Conservation (phyloP, 2,888 invertebrate species). For the Cryptus armator region DNA sequence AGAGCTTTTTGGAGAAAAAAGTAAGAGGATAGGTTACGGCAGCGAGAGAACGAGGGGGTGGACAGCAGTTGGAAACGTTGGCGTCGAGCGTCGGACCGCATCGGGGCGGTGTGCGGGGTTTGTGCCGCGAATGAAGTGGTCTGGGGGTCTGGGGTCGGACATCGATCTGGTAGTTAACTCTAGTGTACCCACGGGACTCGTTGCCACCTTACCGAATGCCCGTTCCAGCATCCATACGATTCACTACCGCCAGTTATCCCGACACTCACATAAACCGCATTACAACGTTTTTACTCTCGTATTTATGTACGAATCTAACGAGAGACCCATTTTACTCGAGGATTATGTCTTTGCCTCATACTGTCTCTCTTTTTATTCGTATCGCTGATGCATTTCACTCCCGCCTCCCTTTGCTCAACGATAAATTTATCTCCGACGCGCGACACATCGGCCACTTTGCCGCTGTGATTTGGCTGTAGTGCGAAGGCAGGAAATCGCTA, state of each 20-base stretch:
- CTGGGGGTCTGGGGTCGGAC: constrained; percentile 78
- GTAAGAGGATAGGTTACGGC: constrained; percentile 32
- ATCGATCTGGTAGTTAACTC: constrained; percentile 84
- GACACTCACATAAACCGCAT: constrained; percentile 73
- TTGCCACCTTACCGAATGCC: constrained; percentile 80
- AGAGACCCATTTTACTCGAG: constrained; percentile 34
- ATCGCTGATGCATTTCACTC: not conserved
- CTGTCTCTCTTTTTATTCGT: too few species aligned
- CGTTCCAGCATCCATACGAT: constrained; percentile 73
- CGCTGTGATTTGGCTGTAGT: too few species aligned
- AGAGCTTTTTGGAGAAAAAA: constrained; percentile 56
- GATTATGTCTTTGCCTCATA: constrained; percentile 30
- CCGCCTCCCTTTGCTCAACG: not conserved
- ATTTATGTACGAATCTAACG: constrained; percentile 74
- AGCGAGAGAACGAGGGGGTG: constrained; percentile 39
- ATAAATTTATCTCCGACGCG: not conserved
- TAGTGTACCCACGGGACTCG: constrained; percentile 83
- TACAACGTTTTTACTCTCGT: constrained; percentile 74
- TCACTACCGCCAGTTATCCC: constrained; percentile 72
- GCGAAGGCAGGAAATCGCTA: too few species aligned
- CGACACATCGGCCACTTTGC: too few species aligned
- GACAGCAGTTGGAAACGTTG: constrained; percentile 22
- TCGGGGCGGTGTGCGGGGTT: constrained; percentile 22
- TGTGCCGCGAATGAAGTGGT: constrained; percentile 64
- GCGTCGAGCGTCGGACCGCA: constrained; percentile 34